These are phyloP conservation scores for Oophaga pumilio DNA, from an alignment of 2,113 vertebrate genomes.

Conservation along the genomic window DNA sequence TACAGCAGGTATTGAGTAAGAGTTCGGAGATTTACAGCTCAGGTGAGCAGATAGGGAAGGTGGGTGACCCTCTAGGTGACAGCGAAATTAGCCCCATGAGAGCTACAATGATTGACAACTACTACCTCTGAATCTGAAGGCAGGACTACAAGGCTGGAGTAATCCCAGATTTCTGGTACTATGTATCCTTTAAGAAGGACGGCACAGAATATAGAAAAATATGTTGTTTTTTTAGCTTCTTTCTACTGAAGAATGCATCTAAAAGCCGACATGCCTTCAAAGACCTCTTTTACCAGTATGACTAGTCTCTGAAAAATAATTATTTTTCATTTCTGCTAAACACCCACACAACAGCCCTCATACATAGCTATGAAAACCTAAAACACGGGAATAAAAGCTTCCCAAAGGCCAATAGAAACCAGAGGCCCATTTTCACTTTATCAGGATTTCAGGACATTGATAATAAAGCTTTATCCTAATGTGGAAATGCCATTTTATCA, in stretches of 20 bases:
- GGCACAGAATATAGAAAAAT: background rate
- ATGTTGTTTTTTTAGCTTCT: background rate
- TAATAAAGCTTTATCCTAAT: conserved; percentile 2
- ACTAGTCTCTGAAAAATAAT: background rate
- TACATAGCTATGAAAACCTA: background rate
- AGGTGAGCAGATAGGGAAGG: too few relatives aligned
- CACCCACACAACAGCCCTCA: background rate
- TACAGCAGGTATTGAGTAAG: too few relatives aligned
- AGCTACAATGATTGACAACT: too few relatives aligned
- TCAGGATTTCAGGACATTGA: background rate
- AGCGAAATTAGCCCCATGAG: too few relatives aligned
- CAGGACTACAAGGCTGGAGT: too few relatives aligned
- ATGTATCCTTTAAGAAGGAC: background rate
- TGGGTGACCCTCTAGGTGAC: too few relatives aligned
- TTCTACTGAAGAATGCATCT: background rate
- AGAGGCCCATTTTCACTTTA: background rate
- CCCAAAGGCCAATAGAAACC: background rate
- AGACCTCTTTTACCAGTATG: background rate
- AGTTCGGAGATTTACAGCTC: too few relatives aligned
- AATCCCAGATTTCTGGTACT: too few relatives aligned
- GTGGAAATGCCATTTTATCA: conserved; percentile 8
- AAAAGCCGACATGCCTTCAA: background rate
- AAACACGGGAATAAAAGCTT: background rate
- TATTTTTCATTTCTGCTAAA: background rate
- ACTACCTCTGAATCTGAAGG: too few relatives aligned